Conservation (phyloP, 2,113 vertebrate genomes). For the Oncorhynchus mykiss region DNA sequence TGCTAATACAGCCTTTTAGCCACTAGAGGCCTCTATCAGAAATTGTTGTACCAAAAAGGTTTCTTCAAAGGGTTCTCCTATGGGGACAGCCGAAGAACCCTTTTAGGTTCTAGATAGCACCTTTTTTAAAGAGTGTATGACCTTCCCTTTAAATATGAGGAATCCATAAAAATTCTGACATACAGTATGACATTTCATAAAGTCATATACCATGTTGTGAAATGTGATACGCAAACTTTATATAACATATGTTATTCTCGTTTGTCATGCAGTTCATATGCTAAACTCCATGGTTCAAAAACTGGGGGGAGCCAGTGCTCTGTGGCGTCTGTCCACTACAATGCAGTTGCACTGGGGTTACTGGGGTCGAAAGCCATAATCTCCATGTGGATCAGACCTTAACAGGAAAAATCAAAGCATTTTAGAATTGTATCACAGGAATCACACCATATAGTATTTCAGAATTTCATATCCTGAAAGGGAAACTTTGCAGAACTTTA, state of each 20-base stretch:
- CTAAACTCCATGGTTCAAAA: not conserved
- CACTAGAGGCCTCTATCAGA: too few relatives aligned
- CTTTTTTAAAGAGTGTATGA: too few relatives aligned
- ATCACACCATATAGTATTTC: not conserved
- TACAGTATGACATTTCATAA: not conserved
- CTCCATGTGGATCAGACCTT: slow-evolving; percentile 83
- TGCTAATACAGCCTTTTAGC: too few relatives aligned
- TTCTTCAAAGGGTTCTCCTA: too few relatives aligned
- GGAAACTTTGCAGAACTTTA: not conserved
- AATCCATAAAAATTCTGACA: not conserved
- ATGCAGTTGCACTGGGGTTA: slow-evolving; percentile 69
- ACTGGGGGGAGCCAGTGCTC: not conserved
- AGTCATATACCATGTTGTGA: not conserved
- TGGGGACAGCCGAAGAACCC: too few relatives aligned
- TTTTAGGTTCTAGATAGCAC: too few relatives aligned
- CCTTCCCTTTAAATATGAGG: not conserved
- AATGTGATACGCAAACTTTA: not conserved
- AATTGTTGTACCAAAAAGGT: too few relatives aligned
- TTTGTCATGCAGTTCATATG: not conserved
- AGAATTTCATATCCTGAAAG: not conserved
- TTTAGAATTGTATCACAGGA: too few relatives aligned
- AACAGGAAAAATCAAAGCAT: slow-evolving; percentile 19
- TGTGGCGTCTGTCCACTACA: slow-evolving; percentile 39
- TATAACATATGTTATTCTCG: not conserved
- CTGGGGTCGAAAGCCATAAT: slow-evolving; percentile 79